Conservation (phyloP, 2,888 invertebrate species). For the Meteorus colon region DNA sequence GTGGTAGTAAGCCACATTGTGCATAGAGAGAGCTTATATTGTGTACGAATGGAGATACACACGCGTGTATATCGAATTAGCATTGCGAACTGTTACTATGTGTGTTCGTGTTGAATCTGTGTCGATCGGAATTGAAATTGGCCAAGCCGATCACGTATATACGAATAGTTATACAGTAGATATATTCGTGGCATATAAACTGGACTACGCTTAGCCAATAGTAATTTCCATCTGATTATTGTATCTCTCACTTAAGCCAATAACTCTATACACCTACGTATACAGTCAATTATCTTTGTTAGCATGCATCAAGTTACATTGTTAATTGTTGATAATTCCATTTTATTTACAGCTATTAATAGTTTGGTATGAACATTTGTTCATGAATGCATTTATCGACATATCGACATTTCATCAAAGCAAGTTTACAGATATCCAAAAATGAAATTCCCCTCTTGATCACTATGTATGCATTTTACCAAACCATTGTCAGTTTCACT, state of each 20-base stretch:
- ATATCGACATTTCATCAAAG: neutral
- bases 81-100: conserved; percentile 40
- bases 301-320: neutral
- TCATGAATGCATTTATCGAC: neutral
- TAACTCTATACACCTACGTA: neutral
- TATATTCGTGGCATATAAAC: conserved; percentile 59
- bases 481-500: conserved; percentile 50
- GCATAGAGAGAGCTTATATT: conserved; percentile 4
- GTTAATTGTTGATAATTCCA: no score
- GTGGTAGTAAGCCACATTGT: conserved; percentile 3
- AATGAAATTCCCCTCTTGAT: neutral
- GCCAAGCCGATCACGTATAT: conserved; percentile 59
- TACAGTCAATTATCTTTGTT: conserved; percentile 4
- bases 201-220: conserved; percentile 59
- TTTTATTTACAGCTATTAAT: no score
- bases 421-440: conserved; percentile 37
- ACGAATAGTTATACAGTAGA: conserved; percentile 46
- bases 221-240: conserved; percentile 53
- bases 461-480: neutral
- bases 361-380: no score
- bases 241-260: conserved; percentile 7
- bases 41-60: conserved; percentile 15
- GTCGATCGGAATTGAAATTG: conserved; percentile 55
- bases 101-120: conserved; percentile 20
- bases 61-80: conserved; percentile 48